A percentile compares a stretch with the other conserved stretches of the same genome.
phyloP scores from a whole-genome alignment of 2,797 vertebrate species.

The Glossophaga mutica region DNA sequence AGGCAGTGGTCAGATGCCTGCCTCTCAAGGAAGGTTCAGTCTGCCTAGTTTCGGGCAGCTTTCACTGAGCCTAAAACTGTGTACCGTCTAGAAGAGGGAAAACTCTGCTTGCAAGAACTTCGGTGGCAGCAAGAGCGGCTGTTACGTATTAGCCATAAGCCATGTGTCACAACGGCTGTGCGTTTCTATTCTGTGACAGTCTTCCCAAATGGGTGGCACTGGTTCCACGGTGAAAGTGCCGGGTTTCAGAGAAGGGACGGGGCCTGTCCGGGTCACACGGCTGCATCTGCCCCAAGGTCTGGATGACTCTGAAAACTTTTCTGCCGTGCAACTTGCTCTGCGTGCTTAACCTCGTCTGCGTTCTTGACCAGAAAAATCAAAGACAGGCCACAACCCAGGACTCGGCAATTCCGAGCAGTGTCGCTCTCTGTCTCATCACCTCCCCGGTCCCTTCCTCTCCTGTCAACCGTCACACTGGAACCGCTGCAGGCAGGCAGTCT shows the following conservation, averaged over 20 bases:
- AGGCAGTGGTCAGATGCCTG: not conserved
- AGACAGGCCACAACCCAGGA: not conserved
- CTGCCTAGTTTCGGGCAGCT: not conserved
- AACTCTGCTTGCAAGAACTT: not conserved
- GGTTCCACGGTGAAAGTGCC: not conserved
- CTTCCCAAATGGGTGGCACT: not conserved
- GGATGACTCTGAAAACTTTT: not conserved
- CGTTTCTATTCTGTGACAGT: not conserved
- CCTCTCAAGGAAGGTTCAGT: not conserved
- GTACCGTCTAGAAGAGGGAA: not conserved
- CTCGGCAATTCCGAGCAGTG: not conserved
- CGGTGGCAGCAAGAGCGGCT: not conserved
- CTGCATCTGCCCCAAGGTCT: not conserved
- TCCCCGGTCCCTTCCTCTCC: not conserved
- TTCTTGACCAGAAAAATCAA: not conserved
- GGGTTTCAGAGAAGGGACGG: not conserved
- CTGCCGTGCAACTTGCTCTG: not conserved
- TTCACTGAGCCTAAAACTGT: not conserved
- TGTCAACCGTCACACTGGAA: accelerated
- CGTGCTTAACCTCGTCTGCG: not conserved
- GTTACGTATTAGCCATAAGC: not conserved
- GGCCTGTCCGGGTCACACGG: not conserved
- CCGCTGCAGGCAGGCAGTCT: not conserved
- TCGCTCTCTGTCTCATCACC: not conserved
- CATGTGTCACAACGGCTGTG: accelerated